Conservation (phyloP, 2,888 invertebrate species). For the Odontothrips loti region DNA sequence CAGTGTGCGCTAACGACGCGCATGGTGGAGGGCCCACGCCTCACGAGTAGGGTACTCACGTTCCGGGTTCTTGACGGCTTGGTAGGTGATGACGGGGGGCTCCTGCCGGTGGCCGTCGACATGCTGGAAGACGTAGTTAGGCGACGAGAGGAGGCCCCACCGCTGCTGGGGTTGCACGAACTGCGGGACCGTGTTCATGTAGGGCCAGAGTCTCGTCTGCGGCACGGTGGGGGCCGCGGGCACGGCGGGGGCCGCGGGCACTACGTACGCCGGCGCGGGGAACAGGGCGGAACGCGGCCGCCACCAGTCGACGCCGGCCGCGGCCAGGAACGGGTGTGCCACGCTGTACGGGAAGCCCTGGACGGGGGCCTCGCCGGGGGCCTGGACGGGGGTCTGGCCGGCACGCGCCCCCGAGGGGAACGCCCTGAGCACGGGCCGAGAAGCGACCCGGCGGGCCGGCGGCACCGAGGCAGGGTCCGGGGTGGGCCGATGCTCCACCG, state of each 20-base stretch:
- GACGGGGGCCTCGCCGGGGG: not conserved
- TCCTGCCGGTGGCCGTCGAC: not conserved
- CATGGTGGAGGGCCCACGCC: no score
- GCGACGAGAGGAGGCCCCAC: not conserved
- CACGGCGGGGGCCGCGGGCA: not conserved
- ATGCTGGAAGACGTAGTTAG: constrained; percentile 1
- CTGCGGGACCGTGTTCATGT: not conserved
- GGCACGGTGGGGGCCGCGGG: not conserved
- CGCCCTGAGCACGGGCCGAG: constrained; percentile 17
- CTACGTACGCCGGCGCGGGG: not conserved
- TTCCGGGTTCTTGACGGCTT: not conserved
- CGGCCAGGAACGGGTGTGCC: constrained; percentile 5
- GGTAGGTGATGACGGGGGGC: constrained; percentile 10
- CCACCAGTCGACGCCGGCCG: constrained; percentile 7
- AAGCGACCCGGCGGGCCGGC: constrained; percentile 35
- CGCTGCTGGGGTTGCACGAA: not conserved
- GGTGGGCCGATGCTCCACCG: constrained; percentile 56
- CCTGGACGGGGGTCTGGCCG: constrained; percentile 26
- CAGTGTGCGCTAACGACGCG: no score
- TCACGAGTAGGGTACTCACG: not conserved
- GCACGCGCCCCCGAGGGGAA: not conserved
- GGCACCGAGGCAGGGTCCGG: constrained; percentile 39
- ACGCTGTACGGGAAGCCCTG: not conserved
- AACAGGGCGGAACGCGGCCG: not conserved
- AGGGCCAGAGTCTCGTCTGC: not conserved